Percentiles rank a stretch among this genome's conserved stretches.
Evolutionary conservation across 1,140 invertebrate genomes (phyloP).

Genomic region (Tenebrio molitor): DNA sequence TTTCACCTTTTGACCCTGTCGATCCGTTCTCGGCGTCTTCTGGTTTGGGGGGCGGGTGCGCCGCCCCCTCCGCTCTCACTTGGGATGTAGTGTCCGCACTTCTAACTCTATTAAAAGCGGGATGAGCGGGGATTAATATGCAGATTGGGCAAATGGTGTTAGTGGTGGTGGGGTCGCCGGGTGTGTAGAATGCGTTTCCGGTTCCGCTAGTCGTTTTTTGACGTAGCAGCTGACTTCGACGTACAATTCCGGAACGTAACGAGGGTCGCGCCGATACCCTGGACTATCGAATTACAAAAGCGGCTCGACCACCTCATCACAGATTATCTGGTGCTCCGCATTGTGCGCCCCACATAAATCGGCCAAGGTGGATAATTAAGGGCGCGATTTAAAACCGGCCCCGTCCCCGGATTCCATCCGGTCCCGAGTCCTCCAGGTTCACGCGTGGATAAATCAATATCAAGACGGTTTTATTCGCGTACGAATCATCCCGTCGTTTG

Average conservation of each 20-base stretch:
- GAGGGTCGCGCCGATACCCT: slow-evolving; percentile 1
- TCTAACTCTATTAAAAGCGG: slow-evolving; percentile 7
- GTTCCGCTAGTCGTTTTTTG: too few species aligned
- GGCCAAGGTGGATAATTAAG: slow-evolving; percentile 20
- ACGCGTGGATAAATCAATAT: slow-evolving; percentile 14
- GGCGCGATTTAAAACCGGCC: background rate
- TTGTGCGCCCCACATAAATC: background rate
- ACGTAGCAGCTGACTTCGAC: too few species aligned
- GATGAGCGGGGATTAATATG: slow-evolving; percentile 10
- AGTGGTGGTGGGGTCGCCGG: too few species aligned
- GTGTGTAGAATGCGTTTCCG: too few species aligned
- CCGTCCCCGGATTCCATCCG: background rate
- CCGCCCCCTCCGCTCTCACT: too few species aligned
- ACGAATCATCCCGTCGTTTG: too few species aligned
- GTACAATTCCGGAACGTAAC: background rate
- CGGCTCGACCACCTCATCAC: background rate
- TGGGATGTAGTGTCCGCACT: background rate
- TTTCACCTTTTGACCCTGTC: too few species aligned
- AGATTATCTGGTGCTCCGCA: background rate
- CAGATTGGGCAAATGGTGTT: background rate
- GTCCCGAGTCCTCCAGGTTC: background rate
- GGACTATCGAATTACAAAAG: background rate
- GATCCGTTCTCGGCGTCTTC: too few species aligned
- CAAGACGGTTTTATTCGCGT: too few species aligned
- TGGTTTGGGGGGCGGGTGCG: too few species aligned